Base-by-base conservation (phyloP, 1,140 invertebrate genomes). In the Triops cancriformis region DNA sequence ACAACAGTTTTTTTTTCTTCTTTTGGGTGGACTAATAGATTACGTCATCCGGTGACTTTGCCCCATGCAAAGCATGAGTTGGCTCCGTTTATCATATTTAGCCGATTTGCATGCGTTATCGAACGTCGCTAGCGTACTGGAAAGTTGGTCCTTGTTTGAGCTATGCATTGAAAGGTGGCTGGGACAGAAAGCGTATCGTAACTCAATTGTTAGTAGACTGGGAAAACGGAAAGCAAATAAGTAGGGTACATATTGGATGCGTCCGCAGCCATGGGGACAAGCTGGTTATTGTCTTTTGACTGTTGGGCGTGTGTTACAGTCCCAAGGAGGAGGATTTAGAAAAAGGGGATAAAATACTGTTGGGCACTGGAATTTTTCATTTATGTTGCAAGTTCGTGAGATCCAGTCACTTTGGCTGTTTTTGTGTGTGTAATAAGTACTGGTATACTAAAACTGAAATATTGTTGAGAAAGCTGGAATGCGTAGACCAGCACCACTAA, bases 221-320 rank as follows among this genome's bases (percentile, higher is more conserved):
- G 51, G 51, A 64, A 64, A 64, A 64, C 23, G 51, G 18, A 64
- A 64, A 64, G 51, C 51, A 64, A 64, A 64, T 64, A 64, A 23
- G 10, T 9, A n/a, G 31, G 51, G 3, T 64, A 23, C 7, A 64
- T 64, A 64, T 64, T 18, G 51, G 23, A 64, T 64, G 23, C 51
- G 9, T 64, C 51, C 14, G 23, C n/a, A 18, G 18, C 3, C 18
- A 64, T 14, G 51, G n/a, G 10, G 51, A 18, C 51, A 64, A 64
- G 51, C 51, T 7, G n/a, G 51, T 64, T 64, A 64, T 64, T 64
- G 51, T 64, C 51, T 64, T 64, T 23, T 64, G 51, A 18, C 6
- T 18, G 5, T 23, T 12, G 6, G 51, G n/a, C 2, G 10, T 23
- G 18, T 64, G 9, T 64, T 18, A 64, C 4, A n/a, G 3, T n/a